A percentile compares a stretch with the other conserved stretches of the same genome.
phyloP scores from a whole-genome alignment of 2,888 invertebrate species.

The Eupithecia exiguata region DNA sequence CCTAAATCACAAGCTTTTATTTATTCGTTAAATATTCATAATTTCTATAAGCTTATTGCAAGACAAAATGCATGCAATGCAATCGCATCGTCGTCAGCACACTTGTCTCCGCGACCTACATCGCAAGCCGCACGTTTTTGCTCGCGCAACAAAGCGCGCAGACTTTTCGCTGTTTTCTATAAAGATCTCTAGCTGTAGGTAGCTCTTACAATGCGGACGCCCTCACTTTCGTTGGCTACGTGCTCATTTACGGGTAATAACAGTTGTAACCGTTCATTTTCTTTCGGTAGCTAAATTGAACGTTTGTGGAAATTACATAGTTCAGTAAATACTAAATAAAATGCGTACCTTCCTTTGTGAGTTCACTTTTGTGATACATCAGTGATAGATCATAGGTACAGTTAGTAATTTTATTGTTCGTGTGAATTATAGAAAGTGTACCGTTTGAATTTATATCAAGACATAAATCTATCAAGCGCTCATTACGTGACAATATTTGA shows the following conservation, averaged over 20 bases:
- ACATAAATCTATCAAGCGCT: slow-evolving; percentile 9
- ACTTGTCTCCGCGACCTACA: slow-evolving; percentile 78
- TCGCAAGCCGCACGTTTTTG: slow-evolving; percentile 74
- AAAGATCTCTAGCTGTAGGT: slow-evolving; percentile 62
- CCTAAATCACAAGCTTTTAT: background rate
- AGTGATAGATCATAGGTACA: no score
- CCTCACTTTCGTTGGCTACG: slow-evolving; percentile 76
- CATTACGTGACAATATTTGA: slow-evolving; percentile 5
- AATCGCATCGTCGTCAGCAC: slow-evolving; percentile 53
- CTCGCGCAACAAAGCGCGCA: slow-evolving; percentile 56
- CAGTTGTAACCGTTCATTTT: slow-evolving; percentile 51
- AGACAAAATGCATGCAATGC: slow-evolving; percentile 32
- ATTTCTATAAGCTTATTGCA: slow-evolving; percentile 26
- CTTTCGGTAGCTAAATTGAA: slow-evolving; percentile 13
- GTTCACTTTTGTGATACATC: no score
- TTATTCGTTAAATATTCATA: slow-evolving; percentile 8
- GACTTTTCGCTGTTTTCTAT: slow-evolving; percentile 76
- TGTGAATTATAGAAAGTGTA: slow-evolving; percentile 3
- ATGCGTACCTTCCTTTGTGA: background rate
- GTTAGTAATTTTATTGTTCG: background rate
- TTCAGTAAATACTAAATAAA: background rate
- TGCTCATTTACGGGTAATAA: slow-evolving; percentile 62
- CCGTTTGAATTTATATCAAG: background rate
- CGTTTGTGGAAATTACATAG: slow-evolving; percentile 3
- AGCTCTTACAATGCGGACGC: slow-evolving; percentile 72